Evolutionary conservation across 2,113 vertebrate genomes (phyloP).

Genomic region (Cygnus atratus): DNA sequence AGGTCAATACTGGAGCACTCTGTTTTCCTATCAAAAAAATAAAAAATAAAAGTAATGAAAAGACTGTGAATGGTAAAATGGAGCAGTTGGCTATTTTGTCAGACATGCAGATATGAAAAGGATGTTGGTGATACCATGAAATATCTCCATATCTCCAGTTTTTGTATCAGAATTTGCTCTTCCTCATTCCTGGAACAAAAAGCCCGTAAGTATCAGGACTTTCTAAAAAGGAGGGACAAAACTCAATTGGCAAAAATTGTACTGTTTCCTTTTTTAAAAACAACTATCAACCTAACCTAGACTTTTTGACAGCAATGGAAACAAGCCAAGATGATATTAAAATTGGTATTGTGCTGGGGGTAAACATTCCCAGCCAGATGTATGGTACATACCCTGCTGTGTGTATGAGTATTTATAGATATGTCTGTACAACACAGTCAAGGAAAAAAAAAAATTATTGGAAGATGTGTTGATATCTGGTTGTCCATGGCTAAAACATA

Average conservation of each 20-base stretch:
- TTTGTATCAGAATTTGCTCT: neutral
- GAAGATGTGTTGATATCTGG: neutral
- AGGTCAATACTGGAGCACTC: neutral
- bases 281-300: neutral
- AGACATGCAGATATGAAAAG: neutral
- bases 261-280: neutral
- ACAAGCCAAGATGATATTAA: slow-evolving; percentile 6
- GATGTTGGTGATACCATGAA: neutral
- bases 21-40: neutral
- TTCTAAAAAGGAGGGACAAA: neutral
- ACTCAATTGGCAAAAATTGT: neutral
- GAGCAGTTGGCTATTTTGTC: neutral
- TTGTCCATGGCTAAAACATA: neutral
- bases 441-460: neutral
- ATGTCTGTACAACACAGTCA: neutral
- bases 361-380: neutral
- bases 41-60: neutral
- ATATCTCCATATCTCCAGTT: neutral
- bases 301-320: slow-evolving; percentile 8
- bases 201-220: neutral
- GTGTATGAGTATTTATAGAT: neutral
- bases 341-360: neutral
- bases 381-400: neutral
- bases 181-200: neutral
- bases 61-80: neutral